Evolutionary conservation across 2,888 invertebrate genomes (phyloP), one percentile per base, ranked within the genome.

Genomic region (Apamea monoglypha): DNA sequence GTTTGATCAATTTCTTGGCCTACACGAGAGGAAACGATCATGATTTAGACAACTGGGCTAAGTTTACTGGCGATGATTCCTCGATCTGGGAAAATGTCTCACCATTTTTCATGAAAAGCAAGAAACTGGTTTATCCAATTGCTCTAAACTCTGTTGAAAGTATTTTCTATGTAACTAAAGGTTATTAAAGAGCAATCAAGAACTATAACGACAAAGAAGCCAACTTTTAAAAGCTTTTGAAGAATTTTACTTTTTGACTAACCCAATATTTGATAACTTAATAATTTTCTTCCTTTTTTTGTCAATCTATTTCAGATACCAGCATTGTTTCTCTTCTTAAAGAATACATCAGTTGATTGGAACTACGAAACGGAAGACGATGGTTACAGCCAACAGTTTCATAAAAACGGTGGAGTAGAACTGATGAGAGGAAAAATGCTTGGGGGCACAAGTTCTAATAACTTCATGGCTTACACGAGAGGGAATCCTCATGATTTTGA

Each of bases 351-450:
- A 25, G 69, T 77, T n/a, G 90, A 90, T 75, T 90, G 89, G 89
- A 81, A 85, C 97, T 88, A 97, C 96, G 0, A 95, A 56, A 73
- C 79, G 29, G 76, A 88, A 84, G 53, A 87, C 36, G 81, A 87
- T 69, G 91, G 96, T 56, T 97, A 82, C 47, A 80, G 75, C 5
- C 79, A 82, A 75, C 81, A 84, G 47, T 88, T 81, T 50, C 87
- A 90, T 12, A 84, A 80, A 69, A 85, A 84, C 12, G n/a, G 69
- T 2, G 64, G 74, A 21, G 68, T 74, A 4, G 84, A 86, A 75
- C 21, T 90, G 79, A 88, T 97, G 14, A 94, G 97, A 56, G 98
- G 98, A 0, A 98, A 97, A 88, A 95, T 97, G 87, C 93, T 97
- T 85, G 97, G 97, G 66, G 97, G 97, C 1, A 94, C 95, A 1